Evolutionary conservation across 2,888 invertebrate species (phyloP), one percentile per base, ranked within the genome.

Genomic region (Heliconius ethilla): DNA sequence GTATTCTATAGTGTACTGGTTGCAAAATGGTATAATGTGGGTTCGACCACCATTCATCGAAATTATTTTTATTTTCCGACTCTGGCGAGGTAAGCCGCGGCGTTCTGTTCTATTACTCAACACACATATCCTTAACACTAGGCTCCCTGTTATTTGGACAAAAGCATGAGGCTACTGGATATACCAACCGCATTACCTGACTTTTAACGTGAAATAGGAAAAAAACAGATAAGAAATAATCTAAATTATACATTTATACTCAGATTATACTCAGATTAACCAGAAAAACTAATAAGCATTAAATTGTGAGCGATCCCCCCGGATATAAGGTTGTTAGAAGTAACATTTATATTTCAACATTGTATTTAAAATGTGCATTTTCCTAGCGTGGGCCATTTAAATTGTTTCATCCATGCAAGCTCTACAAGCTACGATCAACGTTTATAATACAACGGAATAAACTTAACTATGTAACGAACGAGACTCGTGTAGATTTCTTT

Each of bases 321-420:
- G 40, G 40, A 69, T 40, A 40, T 45, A 40, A 69, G 69, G 37
- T 67, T 67, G 22, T 67, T 40, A 67, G n/a, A 67, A 25, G n/a
- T 40, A 6, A n/a, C 69, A 69, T 45, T 69, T 69, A 10, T 40
- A 69, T 69, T 69, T 69, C 40, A 69, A 69, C 40, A 69, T 69
- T 69, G 69, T 69, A 69, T 69, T 69, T 45, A 69, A 69, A 69
- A 45, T 25, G 69, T 69, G 25, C 69, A 69, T 69, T 40, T 69
- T 25, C 40, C 40, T 27, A 25, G 40, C 69, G 25, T 25, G 40
- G 25, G 40, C 7, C 40, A 69, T 69, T 69, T 69, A 69, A 69
- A 69, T 63, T 69, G 69, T 25, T 69, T 69, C 69, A 40, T 40
- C 40, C 40, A 15, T n/a, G n/a, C 59, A 7, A 33, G 11, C 33